Conservation (phyloP, 2,113 vertebrate species). For the Gadus macrocephalus region DNA sequence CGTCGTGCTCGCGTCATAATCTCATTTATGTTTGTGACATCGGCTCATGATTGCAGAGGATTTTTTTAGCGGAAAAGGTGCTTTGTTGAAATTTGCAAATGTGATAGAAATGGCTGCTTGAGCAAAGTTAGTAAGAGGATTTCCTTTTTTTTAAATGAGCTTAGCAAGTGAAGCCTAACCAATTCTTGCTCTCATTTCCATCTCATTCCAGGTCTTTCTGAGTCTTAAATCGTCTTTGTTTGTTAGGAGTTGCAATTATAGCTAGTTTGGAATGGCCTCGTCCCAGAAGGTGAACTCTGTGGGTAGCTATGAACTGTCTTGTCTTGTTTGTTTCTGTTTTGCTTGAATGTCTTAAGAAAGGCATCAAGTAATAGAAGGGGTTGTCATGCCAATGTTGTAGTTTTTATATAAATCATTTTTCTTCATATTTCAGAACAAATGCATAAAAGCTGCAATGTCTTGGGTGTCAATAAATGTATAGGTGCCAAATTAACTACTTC, state of each 20-base stretch:
- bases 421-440: conserved; percentile 28
- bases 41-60: conserved; percentile 68
- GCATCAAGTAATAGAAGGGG: no score
- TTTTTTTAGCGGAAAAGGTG: conserved; percentile 40
- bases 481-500: conserved; percentile 57
- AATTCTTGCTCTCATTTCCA: conserved; percentile 21
- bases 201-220: not conserved
- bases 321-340: no score
- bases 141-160: conserved; percentile 28
- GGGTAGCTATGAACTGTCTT: no score
- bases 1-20: conserved; percentile 16
- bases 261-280: no score
- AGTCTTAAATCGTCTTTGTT: no score
- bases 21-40: conserved; percentile 34
- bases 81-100: conserved; percentile 37
- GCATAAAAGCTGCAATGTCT: conserved; percentile 36
- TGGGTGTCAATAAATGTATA: conserved; percentile 55
- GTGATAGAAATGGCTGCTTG: conserved; percentile 19
- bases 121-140: conserved; percentile 34
- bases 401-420: conserved; percentile 2
- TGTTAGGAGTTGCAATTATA: no score
- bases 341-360: no score
- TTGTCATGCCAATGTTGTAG: no score
- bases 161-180: not conserved
- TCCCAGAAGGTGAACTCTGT: no score